Evolutionary conservation across 2,797 vertebrate species (phyloP).

Genomic region (Galaxias olidus): DNA sequence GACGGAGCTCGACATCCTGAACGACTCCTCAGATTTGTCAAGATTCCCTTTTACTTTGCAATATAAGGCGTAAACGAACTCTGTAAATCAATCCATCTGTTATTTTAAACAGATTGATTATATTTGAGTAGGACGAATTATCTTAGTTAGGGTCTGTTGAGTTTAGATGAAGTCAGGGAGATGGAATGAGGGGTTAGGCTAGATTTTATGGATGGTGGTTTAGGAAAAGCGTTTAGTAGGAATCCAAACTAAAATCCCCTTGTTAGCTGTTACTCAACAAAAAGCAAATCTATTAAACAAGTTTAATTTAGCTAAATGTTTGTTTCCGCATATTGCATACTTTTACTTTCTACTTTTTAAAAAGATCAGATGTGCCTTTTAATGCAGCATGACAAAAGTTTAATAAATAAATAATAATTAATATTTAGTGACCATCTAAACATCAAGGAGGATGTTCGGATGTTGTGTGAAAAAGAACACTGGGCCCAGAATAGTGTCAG

Average conservation of each 20-base stretch:
- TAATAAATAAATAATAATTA: too few relatives aligned
- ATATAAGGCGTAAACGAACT: constrained; percentile 33
- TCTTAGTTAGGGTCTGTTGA: background rate
- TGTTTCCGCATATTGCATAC: too few relatives aligned
- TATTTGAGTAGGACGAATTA: background rate
- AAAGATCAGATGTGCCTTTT: too few relatives aligned
- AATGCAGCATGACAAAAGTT: too few relatives aligned
- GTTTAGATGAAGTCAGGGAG: background rate
- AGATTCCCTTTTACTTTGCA: constrained; percentile 20
- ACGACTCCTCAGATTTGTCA: constrained; percentile 55
- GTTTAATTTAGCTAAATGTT: too few relatives aligned
- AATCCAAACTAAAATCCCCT: too few relatives aligned
- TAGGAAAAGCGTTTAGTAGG: background rate
- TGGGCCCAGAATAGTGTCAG: too few relatives aligned
- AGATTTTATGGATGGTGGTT: background rate
- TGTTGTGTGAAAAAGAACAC: too few relatives aligned
- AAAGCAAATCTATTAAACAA: background rate
- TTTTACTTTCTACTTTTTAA: too few relatives aligned
- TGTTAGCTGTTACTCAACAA: background rate
- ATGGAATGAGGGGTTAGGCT: background rate
- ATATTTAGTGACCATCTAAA: too few relatives aligned
- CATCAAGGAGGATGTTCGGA: too few relatives aligned
- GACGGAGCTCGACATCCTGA: constrained; percentile 84
- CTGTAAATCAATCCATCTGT: constrained; percentile 63
- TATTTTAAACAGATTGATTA: too few relatives aligned